Base-by-base conservation (phyloP, 2,113 vertebrate species). In the Chaenocephalus aceratus region DNA sequence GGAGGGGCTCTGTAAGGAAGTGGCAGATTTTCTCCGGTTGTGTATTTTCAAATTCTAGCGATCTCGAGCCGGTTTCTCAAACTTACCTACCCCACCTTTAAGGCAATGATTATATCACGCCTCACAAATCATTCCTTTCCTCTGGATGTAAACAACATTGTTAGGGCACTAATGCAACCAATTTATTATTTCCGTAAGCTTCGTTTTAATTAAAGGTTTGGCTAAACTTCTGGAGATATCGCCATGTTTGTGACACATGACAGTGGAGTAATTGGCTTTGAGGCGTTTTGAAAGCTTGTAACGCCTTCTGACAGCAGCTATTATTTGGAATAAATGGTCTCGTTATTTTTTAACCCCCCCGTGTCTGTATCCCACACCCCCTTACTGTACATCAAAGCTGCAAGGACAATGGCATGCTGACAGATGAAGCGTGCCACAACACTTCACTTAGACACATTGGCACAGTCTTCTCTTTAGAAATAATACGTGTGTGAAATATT, bases 191-290 rank as follows among this genome's bases (percentile, higher is more conserved):
- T 91, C 91, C 88, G 93, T 89, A 86, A 86, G 79, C 67, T 49
- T 63, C n/a, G 60, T 69, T 79, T 89, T 93, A 93, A 96, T 95
- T 94, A 95, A 92, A 94, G 90, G 92, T 94, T 94, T 91, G 80
- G 68, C 78, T 81, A 8, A 74, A 83, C 86, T 72, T 90, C 90
- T 88, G 80, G 75, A 82, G 88, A 87, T 84, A 61, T 82, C 0
- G 57, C 77, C 41, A 26, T 83, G 80, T 88, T 86, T 70, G 80
- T 88, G 87, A 87, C 89, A 78, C 81, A 88, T 86, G 86, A 85
- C 64, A 54, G 54, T 36, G 71, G 81, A 74, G 85, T 92, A 92
- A 92, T 91, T 92, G 90, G 90, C 85, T 85, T 30, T 54, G 72
- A 90, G 89, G 87, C 67, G 46, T 80, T 48, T 74, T 62, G 79